Evolutionary conservation across 2,888 invertebrate species (phyloP).

Genomic region (Neelides folsomi): DNA sequence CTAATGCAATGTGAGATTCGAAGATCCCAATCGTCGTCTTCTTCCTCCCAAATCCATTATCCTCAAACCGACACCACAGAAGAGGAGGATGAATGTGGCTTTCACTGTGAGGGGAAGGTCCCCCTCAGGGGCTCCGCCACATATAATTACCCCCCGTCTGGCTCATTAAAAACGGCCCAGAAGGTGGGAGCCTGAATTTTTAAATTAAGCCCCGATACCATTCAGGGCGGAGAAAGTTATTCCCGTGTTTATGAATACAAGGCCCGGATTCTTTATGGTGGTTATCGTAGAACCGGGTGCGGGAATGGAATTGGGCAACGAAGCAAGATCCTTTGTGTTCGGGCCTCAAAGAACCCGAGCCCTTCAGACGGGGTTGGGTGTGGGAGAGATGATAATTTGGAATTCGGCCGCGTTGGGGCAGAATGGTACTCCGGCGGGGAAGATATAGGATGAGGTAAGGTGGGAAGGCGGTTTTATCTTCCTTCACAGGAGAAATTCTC

Average conservation of each 20-base stretch:
- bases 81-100: too few relatives aligned
- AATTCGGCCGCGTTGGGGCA: too few relatives aligned
- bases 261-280: not conserved
- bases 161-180: too few relatives aligned
- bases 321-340: not conserved
- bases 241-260: constrained; percentile 3
- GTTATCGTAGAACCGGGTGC: not conserved
- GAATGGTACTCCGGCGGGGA: too few relatives aligned
- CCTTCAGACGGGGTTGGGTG: not conserved
- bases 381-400: not conserved
- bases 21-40: too few relatives aligned
- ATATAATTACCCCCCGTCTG: too few relatives aligned
- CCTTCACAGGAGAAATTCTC: constrained; percentile 20
- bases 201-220: not conserved
- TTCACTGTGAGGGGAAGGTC: too few relatives aligned
- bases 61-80: too few relatives aligned
- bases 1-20: constrained; percentile 33
- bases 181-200: too few relatives aligned
- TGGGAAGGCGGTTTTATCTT: constrained; percentile 17
- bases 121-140: too few relatives aligned
- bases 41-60: too few relatives aligned
- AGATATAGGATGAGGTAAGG: constrained; percentile 7
- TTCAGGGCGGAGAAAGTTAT: constrained; percentile 2
- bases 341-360: not conserved
- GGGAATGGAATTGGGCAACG: not conserved